These are phyloP conservation scores for Lagocephalus sceleratus DNA, from an alignment of 2,797 vertebrate genomes.

Conservation along the genomic window DNA sequence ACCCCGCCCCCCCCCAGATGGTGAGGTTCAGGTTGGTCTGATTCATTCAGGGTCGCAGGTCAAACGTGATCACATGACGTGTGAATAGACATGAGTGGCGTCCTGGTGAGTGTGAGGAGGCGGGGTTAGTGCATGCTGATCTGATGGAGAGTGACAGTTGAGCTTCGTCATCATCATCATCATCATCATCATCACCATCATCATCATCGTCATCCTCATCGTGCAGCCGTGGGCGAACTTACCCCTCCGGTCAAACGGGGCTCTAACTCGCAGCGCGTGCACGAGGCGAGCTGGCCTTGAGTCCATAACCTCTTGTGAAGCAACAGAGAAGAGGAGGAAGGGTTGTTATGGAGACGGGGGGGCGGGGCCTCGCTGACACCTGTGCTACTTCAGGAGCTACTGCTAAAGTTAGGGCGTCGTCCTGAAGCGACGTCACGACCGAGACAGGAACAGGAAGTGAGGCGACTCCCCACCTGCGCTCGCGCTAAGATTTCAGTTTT, in stretches of 20 bases:
- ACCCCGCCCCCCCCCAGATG: too few relatives aligned
- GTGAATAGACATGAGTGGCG: conserved; percentile 49
- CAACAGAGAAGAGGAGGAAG: conserved; percentile 70
- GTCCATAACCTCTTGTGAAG: conserved; percentile 76
- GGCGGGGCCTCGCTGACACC: too few relatives aligned
- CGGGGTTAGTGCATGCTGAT: conserved; percentile 63
- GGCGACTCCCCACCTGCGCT: too few relatives aligned
- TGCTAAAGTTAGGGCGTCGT: not conserved
- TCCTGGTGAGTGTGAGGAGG: conserved; percentile 51
- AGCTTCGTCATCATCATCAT: conserved; percentile 50
- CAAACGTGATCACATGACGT: conserved; percentile 32
- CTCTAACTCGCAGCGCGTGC: conserved; percentile 71
- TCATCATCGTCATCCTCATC: conserved; percentile 46
- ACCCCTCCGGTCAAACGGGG: conserved; percentile 77
- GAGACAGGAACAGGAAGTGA: too few relatives aligned
- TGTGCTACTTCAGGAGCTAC: too few relatives aligned
- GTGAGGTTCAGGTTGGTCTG: too few relatives aligned
- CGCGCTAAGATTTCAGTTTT: too few relatives aligned
- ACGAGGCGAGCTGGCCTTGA: conserved; percentile 64
- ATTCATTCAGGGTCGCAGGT: not conserved
- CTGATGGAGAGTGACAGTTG: conserved; percentile 56
- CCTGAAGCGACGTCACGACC: too few relatives aligned
- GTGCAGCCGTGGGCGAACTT: conserved; percentile 71
- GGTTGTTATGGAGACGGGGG: conserved; percentile 58
- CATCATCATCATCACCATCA: conserved; percentile 46